Base-by-base conservation (phyloP, 1,140 invertebrate genomes). In the Drosophila bifasciata region DNA sequence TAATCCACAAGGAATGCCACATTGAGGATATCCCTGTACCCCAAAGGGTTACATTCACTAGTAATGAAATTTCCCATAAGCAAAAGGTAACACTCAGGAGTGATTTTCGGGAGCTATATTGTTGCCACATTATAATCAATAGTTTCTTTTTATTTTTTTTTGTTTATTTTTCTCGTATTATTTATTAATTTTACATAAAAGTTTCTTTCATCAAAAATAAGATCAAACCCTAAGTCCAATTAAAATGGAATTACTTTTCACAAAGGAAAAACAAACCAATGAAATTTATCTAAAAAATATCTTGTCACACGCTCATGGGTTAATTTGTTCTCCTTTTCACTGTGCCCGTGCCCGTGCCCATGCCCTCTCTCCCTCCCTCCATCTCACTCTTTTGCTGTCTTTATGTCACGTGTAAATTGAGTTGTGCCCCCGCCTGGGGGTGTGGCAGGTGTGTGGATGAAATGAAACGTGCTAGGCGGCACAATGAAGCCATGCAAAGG, bases 391-490 rank as follows among this genome's bases (percentile, higher is more conserved):
- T 1, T 36, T 4, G 11, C 0, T 13, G 32, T 53, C 56, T 61
- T 50, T 73, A 76, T 88, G 83, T 89, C 84, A 88, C 84, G 84
- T 88, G 83, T 88, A 88, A 79, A 86, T 86, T 78, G 75, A 89
- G 78, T 83, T 83, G 85, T 86, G 45, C 28, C 56, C 17, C 36
- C 62, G 63, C 25, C 32, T 40, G 45, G 28, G 15, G 23, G 57
- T 9, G 16, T 39, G 25, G 40, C 62, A 19, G 40, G 32, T 36
- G 64, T 74, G 69, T 48, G 61, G 61, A 86, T 81, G 74, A 88
- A 86, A 86, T 88, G 78, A 86, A 86, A 86, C 83, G 83, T 86
- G 81, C 83, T 78, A 60, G 71, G 80, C 44, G 79, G 76, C 64
- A 84, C 79, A 84, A 83, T 83, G 81, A 86, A 86, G 81, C 81